Conservation (phyloP, 2,113 vertebrate genomes). For the Sardina pilchardus region DNA sequence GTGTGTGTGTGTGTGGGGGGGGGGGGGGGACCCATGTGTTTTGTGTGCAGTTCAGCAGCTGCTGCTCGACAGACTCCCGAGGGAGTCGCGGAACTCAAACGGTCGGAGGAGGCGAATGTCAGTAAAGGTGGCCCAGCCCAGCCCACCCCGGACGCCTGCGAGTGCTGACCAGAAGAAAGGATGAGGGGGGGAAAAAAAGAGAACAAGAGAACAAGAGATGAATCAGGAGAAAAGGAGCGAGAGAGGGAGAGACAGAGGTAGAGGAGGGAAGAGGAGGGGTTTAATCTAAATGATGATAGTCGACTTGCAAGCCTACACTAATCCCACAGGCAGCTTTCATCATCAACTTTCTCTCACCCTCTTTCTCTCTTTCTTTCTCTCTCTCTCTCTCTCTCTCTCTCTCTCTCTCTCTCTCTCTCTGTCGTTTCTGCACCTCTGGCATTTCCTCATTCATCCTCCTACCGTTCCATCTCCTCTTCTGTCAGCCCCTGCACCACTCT, state of each 20-base stretch:
- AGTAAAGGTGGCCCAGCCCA: neutral
- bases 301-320: constrained; percentile 5
- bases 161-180: neutral
- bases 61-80: no score
- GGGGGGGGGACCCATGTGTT: no score
- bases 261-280: neutral
- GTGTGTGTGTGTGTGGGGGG: no score
- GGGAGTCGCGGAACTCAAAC: no score
- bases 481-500: neutral
- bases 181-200: neutral
- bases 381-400: constrained; percentile 9
- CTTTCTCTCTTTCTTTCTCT: neutral
- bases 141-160: neutral
- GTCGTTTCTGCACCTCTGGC: constrained; percentile 23
- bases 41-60: no score
- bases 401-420: neutral
- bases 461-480: neutral
- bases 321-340: neutral
- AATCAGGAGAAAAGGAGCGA: neutral
- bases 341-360: constrained; percentile 1
- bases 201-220: neutral
- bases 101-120: neutral
- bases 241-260: neutral
- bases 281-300: constrained; percentile 30
- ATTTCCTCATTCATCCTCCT: neutral